Base-by-base conservation (phyloP, 2,797 vertebrate species). In the Nannoperca obscura region DNA sequence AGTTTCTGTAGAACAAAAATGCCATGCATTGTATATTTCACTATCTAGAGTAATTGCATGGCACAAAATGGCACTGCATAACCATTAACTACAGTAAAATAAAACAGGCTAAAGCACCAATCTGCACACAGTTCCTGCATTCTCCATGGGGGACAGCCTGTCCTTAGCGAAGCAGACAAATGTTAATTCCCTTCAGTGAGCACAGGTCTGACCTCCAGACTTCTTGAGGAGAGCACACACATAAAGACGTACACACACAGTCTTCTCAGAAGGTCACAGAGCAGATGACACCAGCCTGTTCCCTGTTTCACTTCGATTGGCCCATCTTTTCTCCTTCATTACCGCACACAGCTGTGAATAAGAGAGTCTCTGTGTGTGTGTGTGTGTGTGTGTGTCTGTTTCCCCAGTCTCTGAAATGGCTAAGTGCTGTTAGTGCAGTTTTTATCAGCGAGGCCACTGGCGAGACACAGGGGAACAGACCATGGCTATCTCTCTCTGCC, bases 391-490 rank as follows among this genome's bases (percentile, higher is more conserved):
- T 70, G 60, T 86, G 81, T 88, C 71, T 86, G 84, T 89, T 90
- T 83, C 78, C 80, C 77, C 71, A 78, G 82, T 89, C 81, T 94
- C 95, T 95, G 92, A 96, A 96, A 96, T 95, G 93, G 96, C 93
- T 97, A 98, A 99, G 96, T 97, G 96, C 96, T 96, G 95, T 95
- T 93, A 94, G 96, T 95, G 96, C 95, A 95, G 95, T 95, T 96
- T 95, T 96, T 96, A 97, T 96, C 94, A 49, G 95, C 92, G 93
- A 94, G 96, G 96, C 96, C 94, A 92, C 96, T 96, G 88, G 94
- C 83, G 67, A 86, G 95, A 93, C 97, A 97, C 97, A 36, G 81
- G 97, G 97, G 97, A 97, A 86, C 92, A 92, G 88, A 91, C 88
- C 81, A 73, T 95, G 87, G 91, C 95, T 96, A 95, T 97, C 97